Percentiles rank a stretch among this genome's conserved stretches.
Conservation (phyloP, 2,113 vertebrate species). For the Otis tarda region DNA sequence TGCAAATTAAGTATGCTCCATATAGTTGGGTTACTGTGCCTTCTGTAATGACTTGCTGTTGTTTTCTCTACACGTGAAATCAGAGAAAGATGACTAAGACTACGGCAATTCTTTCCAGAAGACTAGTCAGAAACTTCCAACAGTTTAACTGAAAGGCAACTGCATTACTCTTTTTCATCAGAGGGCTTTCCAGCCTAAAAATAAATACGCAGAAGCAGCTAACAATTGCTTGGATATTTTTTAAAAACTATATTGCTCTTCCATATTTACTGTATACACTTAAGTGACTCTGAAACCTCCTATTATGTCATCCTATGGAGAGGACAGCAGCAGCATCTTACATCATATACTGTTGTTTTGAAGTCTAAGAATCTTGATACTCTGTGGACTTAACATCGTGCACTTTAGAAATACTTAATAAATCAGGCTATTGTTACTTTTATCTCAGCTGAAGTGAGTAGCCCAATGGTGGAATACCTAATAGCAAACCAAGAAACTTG, state of each 20-base stretch:
- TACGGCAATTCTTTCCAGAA: neutral
- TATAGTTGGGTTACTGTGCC: neutral
- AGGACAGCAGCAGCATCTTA: neutral
- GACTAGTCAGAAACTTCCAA: neutral
- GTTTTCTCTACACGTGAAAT: neutral
- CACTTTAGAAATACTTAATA: neutral
- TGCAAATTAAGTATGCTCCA: neutral
- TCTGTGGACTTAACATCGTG: neutral
- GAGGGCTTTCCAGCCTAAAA: neutral
- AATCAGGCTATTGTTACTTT: neutral
- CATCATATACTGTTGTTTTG: neutral
- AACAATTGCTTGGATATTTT: neutral
- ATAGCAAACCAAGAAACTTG: neutral
- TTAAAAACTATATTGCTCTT: neutral
- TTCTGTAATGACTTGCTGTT: neutral
- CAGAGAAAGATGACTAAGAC: neutral
- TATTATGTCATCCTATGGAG: neutral
- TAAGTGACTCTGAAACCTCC: neutral
- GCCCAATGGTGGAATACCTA: neutral
- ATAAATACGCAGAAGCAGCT: neutral
- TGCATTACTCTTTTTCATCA: neutral
- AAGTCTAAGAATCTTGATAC: neutral
- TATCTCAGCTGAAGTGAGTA: neutral
- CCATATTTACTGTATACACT: neutral
- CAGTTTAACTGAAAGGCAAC: neutral